phyloP scores from a whole-genome alignment of 2,113 vertebrate species.

The Onychorhynchus coronatus region DNA sequence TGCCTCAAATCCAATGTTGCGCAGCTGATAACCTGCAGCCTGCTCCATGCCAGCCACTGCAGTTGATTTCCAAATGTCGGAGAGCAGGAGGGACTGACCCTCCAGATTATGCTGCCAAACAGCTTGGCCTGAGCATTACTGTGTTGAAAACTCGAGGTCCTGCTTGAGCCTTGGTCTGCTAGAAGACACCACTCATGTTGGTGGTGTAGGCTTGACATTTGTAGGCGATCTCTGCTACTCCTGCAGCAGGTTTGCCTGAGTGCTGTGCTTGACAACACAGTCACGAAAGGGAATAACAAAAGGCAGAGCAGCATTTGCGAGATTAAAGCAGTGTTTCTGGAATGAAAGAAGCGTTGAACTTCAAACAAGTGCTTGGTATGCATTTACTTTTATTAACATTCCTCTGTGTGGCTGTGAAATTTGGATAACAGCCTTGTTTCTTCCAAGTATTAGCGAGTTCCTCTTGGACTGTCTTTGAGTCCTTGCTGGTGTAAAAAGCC shows the following conservation, averaged over 20 bases:
- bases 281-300: slow-evolving; percentile 14
- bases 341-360: slow-evolving; percentile 30
- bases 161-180: neutral
- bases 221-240: neutral
- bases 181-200: fast-evolving
- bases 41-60: neutral
- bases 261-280: neutral
- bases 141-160: neutral
- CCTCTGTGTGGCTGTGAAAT: slow-evolving; percentile 12
- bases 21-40: neutral
- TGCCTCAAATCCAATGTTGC: fast-evolving
- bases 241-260: neutral
- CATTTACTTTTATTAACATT: slow-evolving; percentile 62
- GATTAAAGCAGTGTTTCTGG: slow-evolving; percentile 54
- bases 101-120: neutral
- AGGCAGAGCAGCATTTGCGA: slow-evolving; percentile 45
- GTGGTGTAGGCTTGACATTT: neutral
- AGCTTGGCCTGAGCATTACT: neutral
- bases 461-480: neutral
- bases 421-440: slow-evolving; percentile 28
- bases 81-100: neutral
- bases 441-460: neutral
- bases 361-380: slow-evolving; percentile 59
- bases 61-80: neutral
- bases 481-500: neutral